Percentiles rank a stretch among this genome's conserved stretches.
Conservation (phyloP, 2,113 vertebrate species). For the Chaetorhynchus papuensis region DNA sequence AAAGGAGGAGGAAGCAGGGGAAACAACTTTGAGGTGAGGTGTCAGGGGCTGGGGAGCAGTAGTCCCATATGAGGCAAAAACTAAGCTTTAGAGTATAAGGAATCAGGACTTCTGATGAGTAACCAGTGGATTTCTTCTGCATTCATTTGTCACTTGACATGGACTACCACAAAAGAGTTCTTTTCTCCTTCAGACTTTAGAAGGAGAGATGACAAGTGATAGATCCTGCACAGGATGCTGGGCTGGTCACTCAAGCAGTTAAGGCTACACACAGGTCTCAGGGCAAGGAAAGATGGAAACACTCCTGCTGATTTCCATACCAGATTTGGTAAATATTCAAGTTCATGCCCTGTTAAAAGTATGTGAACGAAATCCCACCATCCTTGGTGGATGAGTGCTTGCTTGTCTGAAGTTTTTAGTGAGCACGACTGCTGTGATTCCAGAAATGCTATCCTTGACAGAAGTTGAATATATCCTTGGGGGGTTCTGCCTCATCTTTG, state of each 20-base stretch:
- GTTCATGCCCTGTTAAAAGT: neutral
- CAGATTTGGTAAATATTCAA: neutral
- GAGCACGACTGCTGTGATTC: neutral
- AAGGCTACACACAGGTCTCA: neutral
- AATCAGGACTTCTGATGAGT: neutral
- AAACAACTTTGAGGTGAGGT: neutral
- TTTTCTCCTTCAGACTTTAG: neutral
- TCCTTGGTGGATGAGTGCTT: neutral
- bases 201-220: neutral
- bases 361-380: neutral
- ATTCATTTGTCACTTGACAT: neutral
- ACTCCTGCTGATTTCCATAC: neutral
- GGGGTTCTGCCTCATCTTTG: neutral
- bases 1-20: neutral
- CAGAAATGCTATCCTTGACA: neutral
- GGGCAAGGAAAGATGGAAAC: neutral
- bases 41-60: neutral
- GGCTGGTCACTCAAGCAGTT: neutral
- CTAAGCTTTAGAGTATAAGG: neutral
- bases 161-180: neutral
- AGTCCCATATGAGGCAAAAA: neutral
- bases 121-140: neutral
- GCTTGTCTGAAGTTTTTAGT: neutral
- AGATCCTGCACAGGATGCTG: neutral
- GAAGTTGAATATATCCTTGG: neutral